Conservation (phyloP, 1,140 invertebrate genomes). For the Myzus persicae region DNA sequence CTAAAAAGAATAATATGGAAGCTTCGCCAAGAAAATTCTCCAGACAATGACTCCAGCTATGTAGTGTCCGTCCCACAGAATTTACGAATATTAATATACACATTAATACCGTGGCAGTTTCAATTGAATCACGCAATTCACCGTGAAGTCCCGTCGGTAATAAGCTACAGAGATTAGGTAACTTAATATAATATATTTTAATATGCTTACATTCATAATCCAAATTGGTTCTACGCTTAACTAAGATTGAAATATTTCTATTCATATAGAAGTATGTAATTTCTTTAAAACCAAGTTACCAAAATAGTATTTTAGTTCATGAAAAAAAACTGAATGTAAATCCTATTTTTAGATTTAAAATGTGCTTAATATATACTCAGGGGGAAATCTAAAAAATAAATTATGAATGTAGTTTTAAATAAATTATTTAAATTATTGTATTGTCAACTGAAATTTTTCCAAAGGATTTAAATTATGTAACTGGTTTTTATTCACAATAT, state of each 20-base stretch:
- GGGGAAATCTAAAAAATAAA: not conserved
- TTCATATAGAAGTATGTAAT: not conserved
- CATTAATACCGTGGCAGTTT: not conserved
- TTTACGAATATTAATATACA: not conserved
- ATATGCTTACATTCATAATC: not conserved
- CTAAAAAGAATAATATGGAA: not conserved
- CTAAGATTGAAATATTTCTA: not conserved
- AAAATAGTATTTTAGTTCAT: not conserved
- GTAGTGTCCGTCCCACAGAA: not conserved
- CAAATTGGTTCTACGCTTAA: not conserved
- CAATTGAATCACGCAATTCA: not conserved
- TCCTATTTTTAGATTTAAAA: not conserved
- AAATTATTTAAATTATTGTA: too few species aligned
- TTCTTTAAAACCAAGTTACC: not conserved
- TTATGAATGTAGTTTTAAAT: too few species aligned
- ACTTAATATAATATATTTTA: not conserved
- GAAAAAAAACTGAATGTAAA: not conserved
- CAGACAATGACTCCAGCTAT: not conserved
- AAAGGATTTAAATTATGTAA: not conserved
- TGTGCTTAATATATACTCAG: not conserved
- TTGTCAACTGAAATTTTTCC: not conserved
- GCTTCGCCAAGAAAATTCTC: not conserved
- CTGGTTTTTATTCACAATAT: not conserved
- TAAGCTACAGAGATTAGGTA: not conserved
- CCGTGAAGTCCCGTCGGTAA: not conserved